A percentile compares a stretch with the other conserved stretches of the same genome.
Conservation (phyloP, 2,888 invertebrate genomes). For the Ptychoptera albimana region DNA sequence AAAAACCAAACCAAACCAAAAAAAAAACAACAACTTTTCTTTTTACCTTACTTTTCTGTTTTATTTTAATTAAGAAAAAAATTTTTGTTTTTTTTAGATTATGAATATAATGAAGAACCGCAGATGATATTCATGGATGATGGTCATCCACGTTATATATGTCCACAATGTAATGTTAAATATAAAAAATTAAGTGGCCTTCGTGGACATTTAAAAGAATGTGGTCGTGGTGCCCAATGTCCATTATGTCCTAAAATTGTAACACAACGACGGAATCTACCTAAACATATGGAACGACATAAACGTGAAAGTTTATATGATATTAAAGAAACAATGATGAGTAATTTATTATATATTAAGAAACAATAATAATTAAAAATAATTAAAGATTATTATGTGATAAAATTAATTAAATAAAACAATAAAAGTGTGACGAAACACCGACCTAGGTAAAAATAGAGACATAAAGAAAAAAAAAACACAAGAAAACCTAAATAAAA, state of each 20-base stretch:
- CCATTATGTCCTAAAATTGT: constrained; percentile 17
- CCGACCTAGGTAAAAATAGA: no score
- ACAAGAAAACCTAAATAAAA: no score
- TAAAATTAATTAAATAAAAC: background rate
- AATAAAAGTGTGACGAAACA: background rate
- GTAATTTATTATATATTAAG: no score
- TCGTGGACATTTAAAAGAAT: constrained; percentile 17
- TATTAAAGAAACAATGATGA: background rate
- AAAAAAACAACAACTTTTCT: constrained; percentile 2
- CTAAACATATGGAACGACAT: constrained; percentile 16
- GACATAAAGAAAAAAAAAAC: background rate
- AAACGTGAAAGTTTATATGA: constrained; percentile 6
- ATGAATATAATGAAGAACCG: constrained; percentile 7
- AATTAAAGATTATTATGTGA: background rate
- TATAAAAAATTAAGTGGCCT: constrained; percentile 16
- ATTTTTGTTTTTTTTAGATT: constrained; percentile 1
- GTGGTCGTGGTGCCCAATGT: constrained; percentile 17
- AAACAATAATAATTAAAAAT: background rate
- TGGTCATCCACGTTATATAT: constrained; percentile 15
- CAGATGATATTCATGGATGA: constrained; percentile 16
- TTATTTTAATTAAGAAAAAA: no score
- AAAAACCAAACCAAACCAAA: no score
- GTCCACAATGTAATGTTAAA: constrained; percentile 17
- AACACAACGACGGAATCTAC: constrained; percentile 17
- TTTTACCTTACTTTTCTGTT: background rate